Evolutionary conservation across 1,140 invertebrate genomes (phyloP).

Genomic region (Hesperophylax magnus): DNA sequence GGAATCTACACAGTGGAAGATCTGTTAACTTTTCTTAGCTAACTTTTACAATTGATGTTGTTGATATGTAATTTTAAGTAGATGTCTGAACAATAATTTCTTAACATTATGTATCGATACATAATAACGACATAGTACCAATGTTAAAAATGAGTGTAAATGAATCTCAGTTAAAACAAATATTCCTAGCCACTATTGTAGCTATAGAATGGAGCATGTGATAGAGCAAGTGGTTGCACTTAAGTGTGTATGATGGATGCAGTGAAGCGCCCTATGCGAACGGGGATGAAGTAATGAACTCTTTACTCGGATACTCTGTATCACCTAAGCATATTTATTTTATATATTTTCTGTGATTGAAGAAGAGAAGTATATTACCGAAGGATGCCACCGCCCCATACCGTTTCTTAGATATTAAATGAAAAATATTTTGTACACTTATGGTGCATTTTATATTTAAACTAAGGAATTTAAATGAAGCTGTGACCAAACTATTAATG

Average conservation of each 20-base stretch:
- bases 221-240: background rate
- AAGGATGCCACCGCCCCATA: conserved; percentile 35
- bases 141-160: background rate
- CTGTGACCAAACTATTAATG: conserved; percentile 49
- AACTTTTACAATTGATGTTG: too few relatives aligned
- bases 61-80: too few relatives aligned
- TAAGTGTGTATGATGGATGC: too few relatives aligned
- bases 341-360: conserved; percentile 44
- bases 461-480: conserved; percentile 39
- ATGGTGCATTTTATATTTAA: conserved; percentile 40
- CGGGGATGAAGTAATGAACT: background rate
- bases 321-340: conserved; percentile 31
- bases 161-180: background rate
- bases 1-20: too few relatives aligned
- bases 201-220: too few relatives aligned
- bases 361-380: conserved; percentile 26
- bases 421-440: conserved; percentile 19
- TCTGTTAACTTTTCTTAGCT: too few relatives aligned
- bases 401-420: conserved; percentile 22
- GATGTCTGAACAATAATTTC: too few relatives aligned
- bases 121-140: too few relatives aligned
- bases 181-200: too few relatives aligned
- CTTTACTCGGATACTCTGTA: background rate
- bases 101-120: too few relatives aligned
- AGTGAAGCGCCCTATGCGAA: too few relatives aligned